Evolutionary conservation across 2,888 invertebrate species (phyloP).

Genomic region (Sepiola atlantica): DNA sequence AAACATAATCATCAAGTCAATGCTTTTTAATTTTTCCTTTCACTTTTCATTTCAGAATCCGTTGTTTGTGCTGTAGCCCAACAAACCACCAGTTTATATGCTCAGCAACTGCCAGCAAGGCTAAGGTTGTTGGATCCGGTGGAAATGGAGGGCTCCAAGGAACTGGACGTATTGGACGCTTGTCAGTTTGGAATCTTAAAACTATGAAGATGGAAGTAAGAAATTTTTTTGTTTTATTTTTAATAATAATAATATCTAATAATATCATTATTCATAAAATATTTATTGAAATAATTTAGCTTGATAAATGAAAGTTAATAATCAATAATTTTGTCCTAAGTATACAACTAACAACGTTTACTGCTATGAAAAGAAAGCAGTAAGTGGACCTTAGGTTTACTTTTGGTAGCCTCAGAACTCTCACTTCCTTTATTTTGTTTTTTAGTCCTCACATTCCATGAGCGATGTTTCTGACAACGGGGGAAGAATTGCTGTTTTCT

Average conservation of each 20-base stretch:
- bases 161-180: constrained; percentile 73
- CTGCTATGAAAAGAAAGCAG: no score
- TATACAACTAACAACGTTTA: no score
- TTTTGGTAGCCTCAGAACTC: no score
- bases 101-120: constrained; percentile 61
- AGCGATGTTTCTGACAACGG: no score
- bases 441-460: no score
- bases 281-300: no score
- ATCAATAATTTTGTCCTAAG: no score
- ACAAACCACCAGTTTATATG: constrained; percentile 76
- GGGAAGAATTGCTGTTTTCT: no score
- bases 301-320: no score
- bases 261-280: no score
- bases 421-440: no score
- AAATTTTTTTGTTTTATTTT: neutral
- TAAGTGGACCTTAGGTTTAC: no score
- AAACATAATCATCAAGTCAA: neutral
- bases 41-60: constrained; percentile 73
- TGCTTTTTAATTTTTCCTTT: neutral
- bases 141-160: constrained; percentile 54
- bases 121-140: constrained; percentile 56
- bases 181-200: constrained; percentile 79
- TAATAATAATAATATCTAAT: neutral
- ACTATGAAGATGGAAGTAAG: constrained; percentile 78
- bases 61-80: constrained; percentile 77